Percentiles rank a stretch among this genome's conserved stretches.
phyloP scores from a whole-genome alignment of 2,113 vertebrate genomes.

The Condylura cristata region DNA sequence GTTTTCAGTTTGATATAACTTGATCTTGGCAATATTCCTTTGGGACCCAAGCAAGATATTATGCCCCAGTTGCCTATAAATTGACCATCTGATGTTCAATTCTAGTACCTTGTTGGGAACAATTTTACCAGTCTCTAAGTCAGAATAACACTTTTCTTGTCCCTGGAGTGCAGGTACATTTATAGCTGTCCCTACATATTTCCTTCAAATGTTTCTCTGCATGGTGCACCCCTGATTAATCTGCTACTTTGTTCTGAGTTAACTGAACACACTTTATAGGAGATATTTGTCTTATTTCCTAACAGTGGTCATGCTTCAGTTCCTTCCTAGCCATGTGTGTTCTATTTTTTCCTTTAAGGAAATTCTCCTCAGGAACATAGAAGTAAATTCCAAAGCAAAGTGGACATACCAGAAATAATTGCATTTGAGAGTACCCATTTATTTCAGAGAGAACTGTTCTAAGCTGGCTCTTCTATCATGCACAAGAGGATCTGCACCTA shows the following conservation, averaged over 20 bases:
- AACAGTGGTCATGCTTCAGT: not conserved
- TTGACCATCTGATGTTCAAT: not conserved
- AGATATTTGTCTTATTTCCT: not conserved
- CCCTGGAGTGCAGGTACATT: not conserved
- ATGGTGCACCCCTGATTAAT: not conserved
- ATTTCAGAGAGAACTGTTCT: not conserved
- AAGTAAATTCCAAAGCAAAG: conserved; percentile 20
- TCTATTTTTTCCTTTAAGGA: not conserved
- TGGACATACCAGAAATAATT: not conserved
- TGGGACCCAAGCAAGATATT: conserved; percentile 10
- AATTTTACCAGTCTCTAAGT: not conserved
- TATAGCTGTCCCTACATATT: not conserved
- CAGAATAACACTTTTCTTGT: not conserved
- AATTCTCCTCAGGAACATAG: conserved; percentile 14
- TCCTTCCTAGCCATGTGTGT: not conserved
- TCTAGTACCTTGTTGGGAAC: not conserved
- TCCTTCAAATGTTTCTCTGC: not conserved
- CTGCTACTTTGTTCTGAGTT: not conserved
- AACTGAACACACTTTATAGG: not conserved
- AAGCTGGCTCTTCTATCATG: not conserved
- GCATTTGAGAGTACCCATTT: not conserved
- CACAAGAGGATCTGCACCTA: not conserved
- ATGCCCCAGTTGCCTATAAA: not conserved
- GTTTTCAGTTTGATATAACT: not conserved
- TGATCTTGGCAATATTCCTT: not conserved